phyloP scores from a whole-genome alignment of 2,113 vertebrate genomes.

The Poeciliopsis turrubarensis region DNA sequence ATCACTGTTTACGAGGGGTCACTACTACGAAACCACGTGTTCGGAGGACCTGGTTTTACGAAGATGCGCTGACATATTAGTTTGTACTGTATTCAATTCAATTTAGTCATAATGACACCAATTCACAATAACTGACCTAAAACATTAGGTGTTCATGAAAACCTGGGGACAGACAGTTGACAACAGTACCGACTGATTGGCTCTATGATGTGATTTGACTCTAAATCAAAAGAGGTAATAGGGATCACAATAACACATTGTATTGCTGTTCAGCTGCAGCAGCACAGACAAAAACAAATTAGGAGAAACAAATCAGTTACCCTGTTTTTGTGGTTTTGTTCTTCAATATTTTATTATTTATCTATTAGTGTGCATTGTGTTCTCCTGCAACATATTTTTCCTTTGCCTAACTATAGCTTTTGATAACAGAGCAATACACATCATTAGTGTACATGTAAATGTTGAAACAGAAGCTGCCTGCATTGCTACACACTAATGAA shows the following conservation, averaged over 20 bases:
- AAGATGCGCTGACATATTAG: too few relatives aligned
- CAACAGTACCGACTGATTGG: too few relatives aligned
- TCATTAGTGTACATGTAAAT: slow-evolving; percentile 42
- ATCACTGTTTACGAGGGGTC: too few relatives aligned
- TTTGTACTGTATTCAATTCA: too few relatives aligned
- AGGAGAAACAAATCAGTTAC: slow-evolving; percentile 38
- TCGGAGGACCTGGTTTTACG: too few relatives aligned
- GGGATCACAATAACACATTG: background rate
- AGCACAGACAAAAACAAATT: slow-evolving; percentile 32
- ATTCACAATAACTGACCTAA: too few relatives aligned
- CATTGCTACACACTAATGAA: slow-evolving; percentile 16
- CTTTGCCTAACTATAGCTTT: slow-evolving; percentile 36
- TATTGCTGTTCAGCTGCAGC: background rate
- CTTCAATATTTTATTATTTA: slow-evolving; percentile 36
- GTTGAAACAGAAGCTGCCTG: background rate
- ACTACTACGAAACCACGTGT: too few relatives aligned
- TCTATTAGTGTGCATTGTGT: slow-evolving; percentile 22
- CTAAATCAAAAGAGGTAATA: background rate
- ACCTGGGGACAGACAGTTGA: too few relatives aligned
- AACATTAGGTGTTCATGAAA: too few relatives aligned
- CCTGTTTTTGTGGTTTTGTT: slow-evolving; percentile 21
- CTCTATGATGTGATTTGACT: too few relatives aligned
- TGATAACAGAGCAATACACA: slow-evolving; percentile 26
- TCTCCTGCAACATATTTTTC: background rate
- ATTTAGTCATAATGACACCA: too few relatives aligned